phyloP scores from a whole-genome alignment of 2,888 invertebrate species.

The Dryococelus australis region DNA sequence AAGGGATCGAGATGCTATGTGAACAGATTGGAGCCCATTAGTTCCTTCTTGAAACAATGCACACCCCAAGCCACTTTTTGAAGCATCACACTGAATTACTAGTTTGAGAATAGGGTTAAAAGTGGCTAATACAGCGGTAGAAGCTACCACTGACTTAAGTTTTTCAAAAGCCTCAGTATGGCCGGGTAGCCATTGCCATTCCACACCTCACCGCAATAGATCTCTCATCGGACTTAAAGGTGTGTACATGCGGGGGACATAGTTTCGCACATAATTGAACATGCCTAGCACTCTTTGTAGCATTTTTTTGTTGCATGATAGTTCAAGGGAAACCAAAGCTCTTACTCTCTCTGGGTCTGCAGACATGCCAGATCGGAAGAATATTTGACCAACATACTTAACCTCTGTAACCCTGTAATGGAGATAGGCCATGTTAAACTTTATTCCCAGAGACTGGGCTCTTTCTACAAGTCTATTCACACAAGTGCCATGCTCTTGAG shows the following conservation, averaged over 20 bases:
- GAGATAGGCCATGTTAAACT: neutral
- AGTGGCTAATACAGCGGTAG: too few species aligned
- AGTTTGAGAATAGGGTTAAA: too few species aligned
- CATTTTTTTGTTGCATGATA: too few species aligned
- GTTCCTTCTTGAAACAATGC: too few species aligned
- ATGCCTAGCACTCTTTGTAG: too few species aligned
- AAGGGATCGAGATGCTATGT: too few species aligned
- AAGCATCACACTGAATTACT: too few species aligned
- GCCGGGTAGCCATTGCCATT: neutral
- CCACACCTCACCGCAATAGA: neutral
- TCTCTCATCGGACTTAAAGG: neutral
- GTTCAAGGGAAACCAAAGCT: neutral
- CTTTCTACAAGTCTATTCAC: neutral
- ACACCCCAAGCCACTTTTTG: too few species aligned
- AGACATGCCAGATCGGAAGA: neutral
- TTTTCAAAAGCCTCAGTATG: neutral
- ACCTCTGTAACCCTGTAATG: neutral
- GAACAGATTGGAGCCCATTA: too few species aligned
- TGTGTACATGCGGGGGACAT: neutral
- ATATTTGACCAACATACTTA: neutral
- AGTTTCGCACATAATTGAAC: neutral
- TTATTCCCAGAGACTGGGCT: neutral
- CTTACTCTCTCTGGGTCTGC: neutral
- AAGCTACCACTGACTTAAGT: neutral
- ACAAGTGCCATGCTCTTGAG: neutral